phyloP scores from a whole-genome alignment of 2,888 invertebrate species.

The Balanococcus diminutus region DNA sequence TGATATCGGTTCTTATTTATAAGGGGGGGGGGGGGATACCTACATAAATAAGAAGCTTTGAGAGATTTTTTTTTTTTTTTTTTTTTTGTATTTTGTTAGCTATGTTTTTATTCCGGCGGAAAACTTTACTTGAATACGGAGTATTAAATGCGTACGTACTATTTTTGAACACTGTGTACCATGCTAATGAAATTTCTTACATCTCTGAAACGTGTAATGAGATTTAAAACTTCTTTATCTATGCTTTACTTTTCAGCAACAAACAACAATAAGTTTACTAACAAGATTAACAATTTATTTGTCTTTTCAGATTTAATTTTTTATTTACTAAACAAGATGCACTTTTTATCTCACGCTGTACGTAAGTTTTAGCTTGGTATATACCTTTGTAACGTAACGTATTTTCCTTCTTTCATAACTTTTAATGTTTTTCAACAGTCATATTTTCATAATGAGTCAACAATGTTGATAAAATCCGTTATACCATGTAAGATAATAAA shows the following conservation, averaged over 20 bases:
- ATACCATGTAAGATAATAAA: neutral
- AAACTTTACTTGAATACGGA: neutral
- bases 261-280: conserved; percentile 7
- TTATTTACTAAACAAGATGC: conserved; percentile 4
- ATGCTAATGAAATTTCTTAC: conserved; percentile 22
- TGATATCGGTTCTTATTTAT: neutral
- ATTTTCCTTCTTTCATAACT: neutral
- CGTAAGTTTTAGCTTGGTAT: neutral
- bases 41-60: neutral
- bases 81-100: neutral
- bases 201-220: conserved; percentile 24
- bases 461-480: neutral
- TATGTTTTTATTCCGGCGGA: neutral
- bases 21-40: neutral
- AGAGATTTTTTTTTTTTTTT: neutral
- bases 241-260: conserved; percentile 10
- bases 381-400: neutral
- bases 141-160: neutral
- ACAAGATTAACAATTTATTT: conserved; percentile 14
- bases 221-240: conserved; percentile 28
- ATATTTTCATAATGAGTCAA: neutral
- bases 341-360: neutral
- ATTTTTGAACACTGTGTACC: neutral
- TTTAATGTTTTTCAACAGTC: neutral
- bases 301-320: conserved; percentile 13